These are phyloP conservation scores for Mythimna impura DNA, from an alignment of 2,888 invertebrate genomes.

Conservation along the genomic window DNA sequence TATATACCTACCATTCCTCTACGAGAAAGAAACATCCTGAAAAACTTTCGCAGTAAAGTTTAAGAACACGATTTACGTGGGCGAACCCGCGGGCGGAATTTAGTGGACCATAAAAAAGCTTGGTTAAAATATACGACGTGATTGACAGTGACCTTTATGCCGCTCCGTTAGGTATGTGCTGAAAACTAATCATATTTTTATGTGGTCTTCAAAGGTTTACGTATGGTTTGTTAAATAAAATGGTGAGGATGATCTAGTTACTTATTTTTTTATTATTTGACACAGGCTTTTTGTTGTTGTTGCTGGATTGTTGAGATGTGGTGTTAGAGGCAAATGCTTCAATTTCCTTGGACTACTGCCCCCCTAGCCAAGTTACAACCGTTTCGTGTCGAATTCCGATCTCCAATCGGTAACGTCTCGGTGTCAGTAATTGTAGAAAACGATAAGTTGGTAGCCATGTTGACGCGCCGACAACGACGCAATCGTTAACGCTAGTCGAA, in stretches of 20 bases:
- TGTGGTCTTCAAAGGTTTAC: slow-evolving; percentile 37
- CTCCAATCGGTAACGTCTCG: too few species aligned
- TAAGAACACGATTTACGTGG: not conserved
- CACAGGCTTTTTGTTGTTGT: not conserved
- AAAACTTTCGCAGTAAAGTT: slow-evolving; percentile 5
- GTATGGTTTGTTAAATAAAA: slow-evolving; percentile 56
- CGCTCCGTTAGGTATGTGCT: slow-evolving; percentile 43
- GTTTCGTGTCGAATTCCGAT: too few species aligned
- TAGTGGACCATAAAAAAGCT: slow-evolving; percentile 65
- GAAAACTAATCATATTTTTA: slow-evolving; percentile 58
- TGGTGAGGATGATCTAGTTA: slow-evolving; percentile 1
- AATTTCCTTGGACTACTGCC: too few species aligned
- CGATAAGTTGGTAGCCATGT: too few species aligned
- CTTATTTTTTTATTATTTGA: slow-evolving; percentile 5
- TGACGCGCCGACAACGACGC: too few species aligned
- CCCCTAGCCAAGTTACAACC: too few species aligned
- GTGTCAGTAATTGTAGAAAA: too few species aligned
- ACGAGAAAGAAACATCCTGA: not conserved
- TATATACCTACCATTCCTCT: too few species aligned
- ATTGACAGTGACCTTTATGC: slow-evolving; percentile 74
- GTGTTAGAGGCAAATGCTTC: too few species aligned
- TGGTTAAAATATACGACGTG: slow-evolving; percentile 69
- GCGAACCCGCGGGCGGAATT: not conserved
- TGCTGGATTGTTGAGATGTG: not conserved
- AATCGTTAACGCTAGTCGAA: too few species aligned